A percentile compares a stretch with the other conserved stretches of the same genome.
Conservation (phyloP, 2,888 invertebrate species). For the Syritta pipiens region DNA sequence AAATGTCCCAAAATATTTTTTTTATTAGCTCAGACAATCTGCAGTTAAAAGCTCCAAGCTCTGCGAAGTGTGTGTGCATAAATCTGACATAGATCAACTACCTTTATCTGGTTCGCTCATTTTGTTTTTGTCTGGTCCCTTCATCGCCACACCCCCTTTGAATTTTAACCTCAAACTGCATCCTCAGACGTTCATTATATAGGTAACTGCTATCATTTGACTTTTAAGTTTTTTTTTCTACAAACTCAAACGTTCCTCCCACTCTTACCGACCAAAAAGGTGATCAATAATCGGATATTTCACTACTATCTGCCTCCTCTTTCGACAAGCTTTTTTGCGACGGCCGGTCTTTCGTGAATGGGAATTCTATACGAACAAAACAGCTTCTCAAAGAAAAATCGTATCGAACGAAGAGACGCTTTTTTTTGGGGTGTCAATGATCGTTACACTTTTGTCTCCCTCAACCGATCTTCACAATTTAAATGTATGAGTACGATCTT, state of each 20-base stretch:
- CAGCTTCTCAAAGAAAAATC: constrained; percentile 12
- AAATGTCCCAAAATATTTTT: constrained; percentile 61
- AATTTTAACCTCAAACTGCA: constrained; percentile 40
- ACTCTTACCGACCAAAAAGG: background rate
- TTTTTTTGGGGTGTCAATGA: constrained; percentile 60
- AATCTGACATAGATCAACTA: constrained; percentile 59
- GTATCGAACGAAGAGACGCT: constrained; percentile 1
- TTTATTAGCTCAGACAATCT: constrained; percentile 57
- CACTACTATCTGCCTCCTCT: constrained; percentile 4
- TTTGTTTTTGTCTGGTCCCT: constrained; percentile 23
- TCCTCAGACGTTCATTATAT: constrained; percentile 25
- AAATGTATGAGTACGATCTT: too few species aligned
- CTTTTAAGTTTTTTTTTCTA: too few species aligned
- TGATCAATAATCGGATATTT: constrained; percentile 35
- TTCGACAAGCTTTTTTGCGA: constrained; percentile 23
- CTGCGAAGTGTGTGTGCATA: constrained; percentile 1
- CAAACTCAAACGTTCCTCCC: background rate
- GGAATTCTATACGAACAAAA: constrained; percentile 27
- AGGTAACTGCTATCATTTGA: constrained; percentile 60
- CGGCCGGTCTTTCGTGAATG: constrained; percentile 6
- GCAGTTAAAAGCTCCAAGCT: constrained; percentile 48
- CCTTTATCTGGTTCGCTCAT: constrained; percentile 52
- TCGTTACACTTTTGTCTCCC: constrained; percentile 58
- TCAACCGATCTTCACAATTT: constrained; percentile 29
- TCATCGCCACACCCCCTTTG: constrained; percentile 12